A percentile compares a stretch with the other conserved stretches of the same genome.
Conservation (phyloP, 2,113 vertebrate species). For the Labeo rohita region DNA sequence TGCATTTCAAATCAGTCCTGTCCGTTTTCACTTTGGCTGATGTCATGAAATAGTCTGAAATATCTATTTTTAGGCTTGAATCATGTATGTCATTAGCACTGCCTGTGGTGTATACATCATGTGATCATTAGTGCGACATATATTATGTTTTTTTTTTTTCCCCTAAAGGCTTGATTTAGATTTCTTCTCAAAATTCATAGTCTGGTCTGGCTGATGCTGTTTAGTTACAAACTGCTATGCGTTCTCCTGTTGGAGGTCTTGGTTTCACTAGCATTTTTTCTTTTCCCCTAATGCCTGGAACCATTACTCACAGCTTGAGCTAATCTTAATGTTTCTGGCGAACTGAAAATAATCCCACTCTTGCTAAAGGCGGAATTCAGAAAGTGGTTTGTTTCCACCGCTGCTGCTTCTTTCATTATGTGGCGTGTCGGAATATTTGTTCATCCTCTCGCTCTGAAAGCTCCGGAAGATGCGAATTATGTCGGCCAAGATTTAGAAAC, state of each 20-base stretch:
- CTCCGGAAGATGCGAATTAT: slow-evolving; percentile 7
- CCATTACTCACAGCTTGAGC: slow-evolving; percentile 51
- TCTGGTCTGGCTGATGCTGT: background rate
- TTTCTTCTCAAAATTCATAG: background rate
- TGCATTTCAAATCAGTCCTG: background rate
- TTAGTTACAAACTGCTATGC: slow-evolving; percentile 1
- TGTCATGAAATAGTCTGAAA: background rate
- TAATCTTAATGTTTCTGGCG: slow-evolving; percentile 52
- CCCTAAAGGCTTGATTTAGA: background rate
- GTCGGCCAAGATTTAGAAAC: slow-evolving; percentile 9
- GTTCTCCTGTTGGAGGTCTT: slow-evolving; percentile 24
- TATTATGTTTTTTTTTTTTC: background rate
- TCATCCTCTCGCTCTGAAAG: slow-evolving; percentile 10
- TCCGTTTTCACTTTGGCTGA: background rate
- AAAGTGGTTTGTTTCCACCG: slow-evolving; percentile 47
- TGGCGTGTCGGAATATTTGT: slow-evolving; percentile 2
- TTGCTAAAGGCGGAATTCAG: slow-evolving; percentile 50
- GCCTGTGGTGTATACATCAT: background rate
- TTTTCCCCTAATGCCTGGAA: slow-evolving; percentile 39
- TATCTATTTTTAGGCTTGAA: background rate
- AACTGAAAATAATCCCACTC: slow-evolving; percentile 52
- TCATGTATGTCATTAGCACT: background rate
- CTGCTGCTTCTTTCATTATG: slow-evolving; percentile 27
- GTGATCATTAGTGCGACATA: background rate
- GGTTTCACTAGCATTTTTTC: slow-evolving; percentile 33